These are phyloP conservation scores for Sebastes itinus DNA, from an alignment of 2,797 vertebrate species.

Conservation along the genomic window DNA sequence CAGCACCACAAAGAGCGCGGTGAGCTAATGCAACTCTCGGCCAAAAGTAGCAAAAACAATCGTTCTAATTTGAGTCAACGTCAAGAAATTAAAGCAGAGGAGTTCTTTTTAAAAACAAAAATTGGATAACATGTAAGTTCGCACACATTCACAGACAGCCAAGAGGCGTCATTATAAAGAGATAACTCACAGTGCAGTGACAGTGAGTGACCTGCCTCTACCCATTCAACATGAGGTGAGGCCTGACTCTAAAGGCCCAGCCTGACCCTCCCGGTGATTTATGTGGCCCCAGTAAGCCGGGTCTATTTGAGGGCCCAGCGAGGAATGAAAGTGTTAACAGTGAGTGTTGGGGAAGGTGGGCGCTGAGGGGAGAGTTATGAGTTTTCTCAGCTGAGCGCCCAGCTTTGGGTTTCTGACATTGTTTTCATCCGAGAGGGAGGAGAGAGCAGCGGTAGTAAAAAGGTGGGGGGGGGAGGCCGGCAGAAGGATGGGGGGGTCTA, in stretches of 20 bases:
- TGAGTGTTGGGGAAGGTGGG: slow-evolving; percentile 68
- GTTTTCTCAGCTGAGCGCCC: slow-evolving; percentile 81
- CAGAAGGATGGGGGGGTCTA: slow-evolving; percentile 29
- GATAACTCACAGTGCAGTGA: slow-evolving; percentile 74
- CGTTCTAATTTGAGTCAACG: slow-evolving; percentile 13
- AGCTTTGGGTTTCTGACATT: slow-evolving; percentile 78
- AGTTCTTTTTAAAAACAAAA: not conserved
- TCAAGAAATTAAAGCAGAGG: slow-evolving; percentile 10
- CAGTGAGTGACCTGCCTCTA: slow-evolving; percentile 69
- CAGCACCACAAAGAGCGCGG: slow-evolving; percentile 17
- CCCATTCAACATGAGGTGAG: slow-evolving; percentile 67
- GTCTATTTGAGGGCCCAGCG: slow-evolving; percentile 76
- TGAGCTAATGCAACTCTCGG: slow-evolving; percentile 31
- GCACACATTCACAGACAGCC: slow-evolving; percentile 67
- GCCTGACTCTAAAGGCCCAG: slow-evolving; percentile 49
- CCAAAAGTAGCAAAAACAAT: slow-evolving; percentile 21
- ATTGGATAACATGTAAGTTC: not conserved
- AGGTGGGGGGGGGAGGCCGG: slow-evolving; percentile 12
- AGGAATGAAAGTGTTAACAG: slow-evolving; percentile 87
- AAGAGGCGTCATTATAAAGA: slow-evolving; percentile 75
- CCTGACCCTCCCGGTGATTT: slow-evolving; percentile 78
- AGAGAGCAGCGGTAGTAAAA: slow-evolving; percentile 60
- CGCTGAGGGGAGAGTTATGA: slow-evolving; percentile 78
- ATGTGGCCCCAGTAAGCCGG: slow-evolving; percentile 77
- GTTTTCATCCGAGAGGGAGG: slow-evolving; percentile 71